Evolutionary conservation across 2,888 invertebrate species (phyloP).

Genomic region (Cacoxenus indagator): DNA sequence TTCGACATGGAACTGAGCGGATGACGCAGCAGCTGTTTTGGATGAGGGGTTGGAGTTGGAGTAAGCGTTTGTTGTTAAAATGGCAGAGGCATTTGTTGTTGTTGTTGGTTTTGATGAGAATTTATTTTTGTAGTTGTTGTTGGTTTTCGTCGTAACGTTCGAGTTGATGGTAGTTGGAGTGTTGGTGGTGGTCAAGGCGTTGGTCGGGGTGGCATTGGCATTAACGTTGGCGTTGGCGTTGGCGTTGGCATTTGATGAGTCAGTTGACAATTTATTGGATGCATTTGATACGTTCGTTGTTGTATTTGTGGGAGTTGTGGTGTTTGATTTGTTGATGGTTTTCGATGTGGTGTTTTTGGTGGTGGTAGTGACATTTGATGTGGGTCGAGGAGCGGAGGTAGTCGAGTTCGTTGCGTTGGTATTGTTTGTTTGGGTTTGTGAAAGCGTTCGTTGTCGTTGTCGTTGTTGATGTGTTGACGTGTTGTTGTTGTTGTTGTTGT

Average conservation of each 20-base stretch:
- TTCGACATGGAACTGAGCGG: conserved; percentile 70
- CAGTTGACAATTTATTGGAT: neutral
- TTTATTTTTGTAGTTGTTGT: conserved; percentile 36
- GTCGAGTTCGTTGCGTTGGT: conserved; percentile 43
- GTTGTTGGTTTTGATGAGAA: conserved; percentile 38
- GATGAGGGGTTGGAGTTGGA: conserved; percentile 58
- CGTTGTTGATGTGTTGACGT: conserved; percentile 47
- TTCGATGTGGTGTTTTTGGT: conserved; percentile 30
- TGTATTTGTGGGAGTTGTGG: conserved; percentile 47
- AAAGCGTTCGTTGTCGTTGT: conserved; percentile 60
- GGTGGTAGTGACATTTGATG: conserved; percentile 34
- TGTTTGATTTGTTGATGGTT: conserved; percentile 5
- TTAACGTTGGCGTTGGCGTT: too few relatives aligned
- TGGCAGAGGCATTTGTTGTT: conserved; percentile 46
- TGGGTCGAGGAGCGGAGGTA: conserved; percentile 31
- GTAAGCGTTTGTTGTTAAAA: conserved; percentile 41
- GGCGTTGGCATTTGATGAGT: neutral
- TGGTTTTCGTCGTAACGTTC: conserved; percentile 34
- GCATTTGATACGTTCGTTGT: conserved; percentile 27
- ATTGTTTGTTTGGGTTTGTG: conserved; percentile 55
- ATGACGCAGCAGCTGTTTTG: conserved; percentile 62
- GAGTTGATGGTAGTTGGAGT: conserved; percentile 31
- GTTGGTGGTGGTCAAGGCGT: conserved; percentile 17
- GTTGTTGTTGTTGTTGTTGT: too few relatives aligned
- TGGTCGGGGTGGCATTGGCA: too few relatives aligned